Evolutionary conservation across 2,113 vertebrate species (phyloP).

Genomic region (Takifugu bimaculatus): DNA sequence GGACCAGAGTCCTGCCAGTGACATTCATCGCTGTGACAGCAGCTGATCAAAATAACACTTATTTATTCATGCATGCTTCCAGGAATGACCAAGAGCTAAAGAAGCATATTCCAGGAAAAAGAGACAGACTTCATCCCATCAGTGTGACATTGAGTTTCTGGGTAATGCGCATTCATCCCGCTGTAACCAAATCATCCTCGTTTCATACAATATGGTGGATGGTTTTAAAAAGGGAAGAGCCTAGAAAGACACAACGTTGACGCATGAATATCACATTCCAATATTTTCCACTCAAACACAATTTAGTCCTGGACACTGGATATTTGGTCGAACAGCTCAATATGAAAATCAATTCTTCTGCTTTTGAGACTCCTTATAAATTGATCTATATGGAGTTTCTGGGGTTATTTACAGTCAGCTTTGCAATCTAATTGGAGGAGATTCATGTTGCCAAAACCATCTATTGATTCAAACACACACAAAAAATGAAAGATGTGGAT

Average conservation of each 20-base stretch:
- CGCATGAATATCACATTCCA: constrained; percentile 37
- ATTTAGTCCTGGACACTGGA: constrained; percentile 21
- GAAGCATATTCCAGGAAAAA: constrained; percentile 54
- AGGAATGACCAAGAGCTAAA: constrained; percentile 53
- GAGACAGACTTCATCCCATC: constrained; percentile 36
- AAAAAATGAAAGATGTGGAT: neutral
- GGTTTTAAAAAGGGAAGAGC: constrained; percentile 24
- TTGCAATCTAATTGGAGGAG: no score
- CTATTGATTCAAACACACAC: neutral
- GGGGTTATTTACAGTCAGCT: no score
- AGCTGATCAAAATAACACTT: constrained; percentile 64
- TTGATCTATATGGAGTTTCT: neutral
- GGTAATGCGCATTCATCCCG: constrained; percentile 55
- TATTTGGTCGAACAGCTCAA: constrained; percentile 18
- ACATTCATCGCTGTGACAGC: constrained; percentile 57
- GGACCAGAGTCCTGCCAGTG: constrained; percentile 41
- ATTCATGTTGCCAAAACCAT: neutral
- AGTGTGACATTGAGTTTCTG: constrained; percentile 59
- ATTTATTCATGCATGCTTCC: constrained; percentile 66
- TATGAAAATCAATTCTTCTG: constrained; percentile 16
- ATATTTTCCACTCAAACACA: constrained; percentile 37
- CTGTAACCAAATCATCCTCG: constrained; percentile 49
- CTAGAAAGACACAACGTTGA: constrained; percentile 31
- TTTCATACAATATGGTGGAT: constrained; percentile 44
- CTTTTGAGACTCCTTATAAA: neutral